Percentiles rank a stretch among this genome's conserved stretches.
Evolutionary conservation across 2,113 vertebrate species (phyloP).

Genomic region (Psophia crepitans): DNA sequence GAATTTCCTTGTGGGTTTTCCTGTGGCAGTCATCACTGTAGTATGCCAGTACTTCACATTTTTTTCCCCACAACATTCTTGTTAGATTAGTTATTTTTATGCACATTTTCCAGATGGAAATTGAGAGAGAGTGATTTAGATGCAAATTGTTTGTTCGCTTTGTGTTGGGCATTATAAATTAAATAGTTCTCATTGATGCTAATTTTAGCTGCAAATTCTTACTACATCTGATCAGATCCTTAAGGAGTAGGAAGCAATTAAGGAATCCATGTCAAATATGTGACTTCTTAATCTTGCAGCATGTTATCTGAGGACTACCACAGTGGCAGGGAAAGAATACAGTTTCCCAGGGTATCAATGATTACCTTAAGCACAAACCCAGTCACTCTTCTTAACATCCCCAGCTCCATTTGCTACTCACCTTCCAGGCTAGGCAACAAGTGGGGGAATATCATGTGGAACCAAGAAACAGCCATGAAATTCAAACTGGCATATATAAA

Average conservation of each 20-base stretch:
- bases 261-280: not conserved
- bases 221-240: not conserved
- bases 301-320: not conserved
- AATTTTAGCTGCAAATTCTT: slow-evolving; percentile 32
- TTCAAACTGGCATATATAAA: not conserved
- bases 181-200: not conserved
- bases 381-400: not conserved
- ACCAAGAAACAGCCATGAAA: not conserved
- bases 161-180: slow-evolving; percentile 18
- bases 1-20: slow-evolving; percentile 5
- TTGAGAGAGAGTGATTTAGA: not conserved
- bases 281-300: not conserved
- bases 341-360: not conserved
- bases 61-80: not conserved
- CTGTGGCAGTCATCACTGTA: not conserved
- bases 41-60: not conserved
- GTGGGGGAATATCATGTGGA: not conserved
- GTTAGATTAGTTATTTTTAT: slow-evolving; percentile 33
- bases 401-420: not conserved
- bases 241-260: slow-evolving; percentile 29
- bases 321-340: not conserved
- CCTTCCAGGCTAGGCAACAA: not conserved
- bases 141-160: slow-evolving; percentile 16
- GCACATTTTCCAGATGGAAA: slow-evolving; percentile 35
- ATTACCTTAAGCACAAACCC: not conserved